These are phyloP conservation scores for Strix occidentalis DNA, from an alignment of 2,797 vertebrate genomes.

Conservation along the genomic window DNA sequence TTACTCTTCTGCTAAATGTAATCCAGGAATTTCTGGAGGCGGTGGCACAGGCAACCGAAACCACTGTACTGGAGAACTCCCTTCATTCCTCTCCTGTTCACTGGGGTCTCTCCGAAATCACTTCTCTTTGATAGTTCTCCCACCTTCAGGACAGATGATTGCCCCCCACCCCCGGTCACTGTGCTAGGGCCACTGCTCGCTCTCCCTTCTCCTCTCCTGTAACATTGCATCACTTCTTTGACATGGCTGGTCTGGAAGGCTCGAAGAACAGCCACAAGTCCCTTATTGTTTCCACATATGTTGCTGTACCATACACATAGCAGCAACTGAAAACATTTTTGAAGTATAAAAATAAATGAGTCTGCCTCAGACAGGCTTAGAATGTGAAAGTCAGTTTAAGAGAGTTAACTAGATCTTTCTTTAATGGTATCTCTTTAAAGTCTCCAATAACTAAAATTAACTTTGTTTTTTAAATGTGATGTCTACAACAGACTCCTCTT, in stretches of 20 bases:
- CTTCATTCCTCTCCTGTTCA: not conserved
- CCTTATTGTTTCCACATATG: not conserved
- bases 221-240: not conserved
- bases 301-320: not conserved
- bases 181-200: not conserved
- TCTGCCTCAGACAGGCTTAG: not conserved
- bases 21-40: not conserved
- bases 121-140: not conserved
- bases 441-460: not conserved
- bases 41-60: not conserved
- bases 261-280: not conserved
- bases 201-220: not conserved
- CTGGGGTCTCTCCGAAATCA: not conserved
- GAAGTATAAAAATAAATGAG: not conserved
- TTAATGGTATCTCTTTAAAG: not conserved
- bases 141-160: not conserved
- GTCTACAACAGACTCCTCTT: not conserved
- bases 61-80: not conserved
- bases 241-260: not conserved
- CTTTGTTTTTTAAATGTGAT: not conserved
- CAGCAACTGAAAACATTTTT: not conserved
- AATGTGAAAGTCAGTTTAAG: not conserved
- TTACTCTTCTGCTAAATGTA: not conserved
- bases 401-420: not conserved
- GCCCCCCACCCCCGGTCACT: not conserved